phyloP scores from a whole-genome alignment of 1,140 invertebrate species.

The Capitella teleta region DNA sequence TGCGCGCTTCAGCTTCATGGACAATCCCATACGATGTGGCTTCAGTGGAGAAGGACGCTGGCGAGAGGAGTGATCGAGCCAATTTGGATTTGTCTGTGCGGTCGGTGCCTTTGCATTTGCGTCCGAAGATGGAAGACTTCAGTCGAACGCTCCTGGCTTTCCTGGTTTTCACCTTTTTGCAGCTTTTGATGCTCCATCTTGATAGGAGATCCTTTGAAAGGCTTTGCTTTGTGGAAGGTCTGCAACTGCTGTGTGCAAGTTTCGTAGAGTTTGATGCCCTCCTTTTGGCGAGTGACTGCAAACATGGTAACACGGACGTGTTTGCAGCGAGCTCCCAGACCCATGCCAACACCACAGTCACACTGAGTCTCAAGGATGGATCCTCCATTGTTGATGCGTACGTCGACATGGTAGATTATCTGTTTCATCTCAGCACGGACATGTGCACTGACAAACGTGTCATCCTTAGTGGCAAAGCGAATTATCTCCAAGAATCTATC shows the following conservation, averaged over 20 bases:
- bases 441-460: too few relatives aligned
- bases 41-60: slow-evolving; percentile 4
- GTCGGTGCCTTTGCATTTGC: slow-evolving; percentile 16
- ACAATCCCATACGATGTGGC: slow-evolving; percentile 12
- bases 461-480: too few relatives aligned
- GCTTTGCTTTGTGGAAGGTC: slow-evolving; percentile 14
- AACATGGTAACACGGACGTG: slow-evolving; percentile 14
- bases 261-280: slow-evolving; percentile 6
- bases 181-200: slow-evolving; percentile 12
- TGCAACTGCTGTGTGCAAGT: slow-evolving; percentile 18
- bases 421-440: too few relatives aligned
- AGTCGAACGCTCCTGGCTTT: slow-evolving; percentile 13
- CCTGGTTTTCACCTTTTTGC: not conserved
- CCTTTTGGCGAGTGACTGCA: slow-evolving; percentile 9
- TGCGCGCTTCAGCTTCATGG: slow-evolving; percentile 14
- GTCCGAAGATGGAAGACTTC: slow-evolving; percentile 17
- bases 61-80: slow-evolving; percentile 4
- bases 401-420: slow-evolving; percentile 17
- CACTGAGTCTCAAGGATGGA: slow-evolving; percentile 15
- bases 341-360: slow-evolving; percentile 20
- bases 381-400: slow-evolving; percentile 10
- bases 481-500: too few relatives aligned
- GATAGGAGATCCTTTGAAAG: slow-evolving; percentile 11
- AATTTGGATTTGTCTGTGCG: slow-evolving; percentile 14
- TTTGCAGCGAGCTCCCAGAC: slow-evolving; percentile 18